phyloP scores from a whole-genome alignment of 2,113 vertebrate genomes.

The Channa argus region DNA sequence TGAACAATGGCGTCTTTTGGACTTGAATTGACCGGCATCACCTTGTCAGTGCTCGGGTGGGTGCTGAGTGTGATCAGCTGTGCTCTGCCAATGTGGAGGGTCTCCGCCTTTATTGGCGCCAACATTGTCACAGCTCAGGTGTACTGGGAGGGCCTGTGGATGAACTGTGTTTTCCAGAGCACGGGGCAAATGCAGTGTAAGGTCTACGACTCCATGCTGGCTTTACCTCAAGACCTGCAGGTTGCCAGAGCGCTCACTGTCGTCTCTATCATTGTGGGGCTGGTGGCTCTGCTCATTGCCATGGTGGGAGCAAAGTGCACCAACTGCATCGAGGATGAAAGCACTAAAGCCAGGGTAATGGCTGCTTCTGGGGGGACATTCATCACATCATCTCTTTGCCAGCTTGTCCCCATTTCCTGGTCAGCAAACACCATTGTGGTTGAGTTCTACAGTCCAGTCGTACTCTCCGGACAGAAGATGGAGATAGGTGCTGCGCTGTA shows the following conservation, averaged over 20 bases:
- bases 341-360: conserved; percentile 91
- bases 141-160: conserved; percentile 93
- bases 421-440: conserved; percentile 91
- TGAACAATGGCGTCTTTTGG: conserved; percentile 85
- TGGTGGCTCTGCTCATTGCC: conserved; percentile 88
- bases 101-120: conserved; percentile 93
- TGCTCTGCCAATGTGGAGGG: conserved; percentile 93
- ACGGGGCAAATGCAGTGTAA: conserved; percentile 95
- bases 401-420: conserved; percentile 92
- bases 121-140: conserved; percentile 94
- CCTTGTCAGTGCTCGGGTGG: conserved; percentile 89
- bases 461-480: conserved; percentile 87
- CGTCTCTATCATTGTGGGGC: conserved; percentile 87
- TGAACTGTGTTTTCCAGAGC: conserved; percentile 93
- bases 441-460: conserved; percentile 90
- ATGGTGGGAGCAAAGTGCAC: conserved; percentile 95
- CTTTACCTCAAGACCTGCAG: conserved; percentile 91
- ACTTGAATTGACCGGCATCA: conserved; percentile 88
- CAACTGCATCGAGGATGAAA: conserved; percentile 91
- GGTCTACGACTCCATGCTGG: conserved; percentile 92
- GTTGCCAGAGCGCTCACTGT: conserved; percentile 91
- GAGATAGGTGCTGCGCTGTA: conserved; percentile 92
- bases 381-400: conserved; percentile 85
- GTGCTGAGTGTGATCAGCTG: conserved; percentile 87
- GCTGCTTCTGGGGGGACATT: conserved; percentile 87